Percentiles rank a stretch among this genome's conserved stretches.
Conservation (phyloP, 2,888 invertebrate species). For the Polymixis flavicincta region DNA sequence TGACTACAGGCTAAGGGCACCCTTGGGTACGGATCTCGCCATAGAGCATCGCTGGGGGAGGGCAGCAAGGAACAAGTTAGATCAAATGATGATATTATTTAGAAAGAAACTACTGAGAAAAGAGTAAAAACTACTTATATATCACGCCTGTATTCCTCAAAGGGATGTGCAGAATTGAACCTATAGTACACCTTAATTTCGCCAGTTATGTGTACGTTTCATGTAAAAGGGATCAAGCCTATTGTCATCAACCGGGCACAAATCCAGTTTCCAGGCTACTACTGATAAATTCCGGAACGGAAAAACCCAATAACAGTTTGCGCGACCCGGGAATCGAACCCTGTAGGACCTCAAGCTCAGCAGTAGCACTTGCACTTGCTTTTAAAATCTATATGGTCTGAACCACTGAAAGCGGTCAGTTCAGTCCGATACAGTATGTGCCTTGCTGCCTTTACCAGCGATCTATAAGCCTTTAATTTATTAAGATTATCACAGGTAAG, state of each 20-base stretch:
- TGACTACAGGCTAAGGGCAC: background rate
- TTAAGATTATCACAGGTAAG: no score
- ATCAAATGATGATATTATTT: no score
- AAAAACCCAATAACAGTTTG: background rate
- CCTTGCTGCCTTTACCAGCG: no score
- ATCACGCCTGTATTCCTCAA: no score
- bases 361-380: background rate
- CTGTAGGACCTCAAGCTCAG: background rate
- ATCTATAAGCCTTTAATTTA: no score
- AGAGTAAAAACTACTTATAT: background rate
- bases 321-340: background rate
- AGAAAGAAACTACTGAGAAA: background rate
- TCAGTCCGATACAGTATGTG: no score
- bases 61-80: no score
- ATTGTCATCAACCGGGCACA: background rate
- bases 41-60: no score
- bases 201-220: no score
- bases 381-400: background rate
- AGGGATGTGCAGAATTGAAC: no score
- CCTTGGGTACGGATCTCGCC: no score
- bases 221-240: background rate
- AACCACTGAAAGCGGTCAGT: background rate
- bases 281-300: background rate
- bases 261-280: background rate
- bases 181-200: no score